phyloP scores from a whole-genome alignment of 2,888 invertebrate species.

The Rhamnusium bicolor region DNA sequence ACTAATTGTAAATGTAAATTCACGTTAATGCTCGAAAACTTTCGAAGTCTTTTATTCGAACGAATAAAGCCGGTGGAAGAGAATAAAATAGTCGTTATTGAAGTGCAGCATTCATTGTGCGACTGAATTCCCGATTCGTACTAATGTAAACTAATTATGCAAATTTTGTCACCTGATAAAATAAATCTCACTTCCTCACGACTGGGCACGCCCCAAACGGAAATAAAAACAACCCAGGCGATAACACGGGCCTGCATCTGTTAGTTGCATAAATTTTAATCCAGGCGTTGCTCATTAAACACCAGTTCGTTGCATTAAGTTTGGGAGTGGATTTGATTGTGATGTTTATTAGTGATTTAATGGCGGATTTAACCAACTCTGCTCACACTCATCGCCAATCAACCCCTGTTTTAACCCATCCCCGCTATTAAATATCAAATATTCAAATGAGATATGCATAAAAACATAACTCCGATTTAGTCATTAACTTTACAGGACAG shows the following conservation, averaged over 20 bases:
- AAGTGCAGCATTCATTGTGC: slow-evolving; percentile 26
- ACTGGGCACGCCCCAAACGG: slow-evolving; percentile 54
- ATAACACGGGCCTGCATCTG: slow-evolving; percentile 42
- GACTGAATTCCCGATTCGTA: slow-evolving; percentile 47
- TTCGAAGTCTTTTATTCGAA: slow-evolving; percentile 36
- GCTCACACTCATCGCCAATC: slow-evolving; percentile 31
- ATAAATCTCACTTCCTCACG: slow-evolving; percentile 60
- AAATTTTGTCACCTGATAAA: slow-evolving; percentile 64
- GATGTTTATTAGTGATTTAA: slow-evolving; percentile 55
- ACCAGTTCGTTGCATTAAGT: slow-evolving; percentile 52
- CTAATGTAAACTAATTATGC: slow-evolving; percentile 64
- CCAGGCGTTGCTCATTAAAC: slow-evolving; percentile 54
- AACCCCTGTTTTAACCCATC: slow-evolving; percentile 5
- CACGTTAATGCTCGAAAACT: slow-evolving; percentile 48
- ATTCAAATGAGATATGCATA: background rate
- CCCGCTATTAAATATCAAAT: slow-evolving; percentile 6
- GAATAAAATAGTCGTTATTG: slow-evolving; percentile 44
- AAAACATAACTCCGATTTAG: background rate
- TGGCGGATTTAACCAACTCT: slow-evolving; percentile 32
- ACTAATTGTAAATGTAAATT: slow-evolving; percentile 59
- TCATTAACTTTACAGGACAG: too few relatives aligned
- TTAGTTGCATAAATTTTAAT: slow-evolving; percentile 57
- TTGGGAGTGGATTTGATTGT: slow-evolving; percentile 53
- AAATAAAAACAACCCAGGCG: slow-evolving; percentile 53
- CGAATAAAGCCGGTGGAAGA: slow-evolving; percentile 8